Base-by-base conservation (phyloP, 2,797 vertebrate genomes). In the Garrulus glandarius region DNA sequence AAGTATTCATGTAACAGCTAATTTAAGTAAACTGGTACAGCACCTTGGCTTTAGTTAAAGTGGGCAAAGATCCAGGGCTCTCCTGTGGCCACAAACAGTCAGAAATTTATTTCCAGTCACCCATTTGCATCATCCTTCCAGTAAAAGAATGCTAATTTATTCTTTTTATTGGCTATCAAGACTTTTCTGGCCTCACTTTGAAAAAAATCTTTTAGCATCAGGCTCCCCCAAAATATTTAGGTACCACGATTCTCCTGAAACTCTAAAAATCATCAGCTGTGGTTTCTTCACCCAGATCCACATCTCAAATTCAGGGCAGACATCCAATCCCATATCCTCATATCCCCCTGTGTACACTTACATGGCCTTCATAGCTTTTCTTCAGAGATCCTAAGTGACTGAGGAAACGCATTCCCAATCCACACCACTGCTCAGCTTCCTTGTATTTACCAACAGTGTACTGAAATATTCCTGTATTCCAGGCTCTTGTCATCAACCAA, bases 401-500 rank as follows among this genome's bases (percentile, higher is more conserved):
- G 92, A 99, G 94, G 86, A 99, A 99, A 82, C 97, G 98, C 98
- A 99, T 98, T 64, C 98, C 98, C 46, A 99, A 93, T 63, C 97
- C 96, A 23, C 99, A 99, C 99, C 99, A 99, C 92, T 97, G 98
- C 97, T 99, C 98, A 8, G 99, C 98, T 91, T 98, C 98, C 3
- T 95, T 87, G 76, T 98, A 99, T 96, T 98, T 98, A 22, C 97
- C 97, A 84, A 97, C 64, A 34, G 97, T 98, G 91, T 98, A 99
- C 85, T 99, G 98, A 95, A 98, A 77, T 91, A 99, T 98, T 67
- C 99, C 99, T 8, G 97, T 98, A 92, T 99, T 99, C 99, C 99
- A 99, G 21, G 99, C 98, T 72, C 98, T 98, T 64, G 98, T 99
- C 98, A 99, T 98, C 95, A 99, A 86, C 99, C 99, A 99, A 95